A percentile compares a stretch with the other conserved stretches of the same genome.
These are phyloP conservation scores for mouse (Mus musculus) DNA, from an alignment of 2,113 vertebrate species.

Conservation along the genomic window GRCm39 chr14:35772501-35773000, in stretches of 20 bases:
- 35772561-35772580: conserved; percentile 78
- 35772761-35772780: conserved; percentile 79
- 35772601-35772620: conserved; percentile 83
- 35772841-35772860: conserved; percentile 67
- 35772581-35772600: conserved; percentile 86
- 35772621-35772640: conserved; percentile 86
- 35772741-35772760: conserved; percentile 51
- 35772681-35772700: too few species aligned
- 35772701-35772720: conserved; percentile 69
- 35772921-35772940: conserved; percentile 87
- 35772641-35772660: conserved; percentile 61
- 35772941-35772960: conserved; percentile 90
- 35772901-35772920: conserved; percentile 89
- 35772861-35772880: conserved; percentile 84
- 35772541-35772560: conserved; percentile 83
- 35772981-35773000: conserved; percentile 92
- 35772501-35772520: conserved; percentile 83
- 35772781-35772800: conserved; percentile 88
- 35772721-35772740: conserved; percentile 81
- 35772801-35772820: conserved; percentile 76
- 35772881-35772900: conserved; percentile 88
- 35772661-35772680: conserved; percentile 82
- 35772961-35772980: conserved; percentile 93
- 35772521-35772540: conserved; percentile 81
- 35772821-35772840: background rate